A percentile compares a stretch with the other conserved stretches of the same genome.
These are phyloP conservation scores for Parnassius orleans DNA, from an alignment of 2,888 invertebrate genomes.

Conservation along the genomic window DNA sequence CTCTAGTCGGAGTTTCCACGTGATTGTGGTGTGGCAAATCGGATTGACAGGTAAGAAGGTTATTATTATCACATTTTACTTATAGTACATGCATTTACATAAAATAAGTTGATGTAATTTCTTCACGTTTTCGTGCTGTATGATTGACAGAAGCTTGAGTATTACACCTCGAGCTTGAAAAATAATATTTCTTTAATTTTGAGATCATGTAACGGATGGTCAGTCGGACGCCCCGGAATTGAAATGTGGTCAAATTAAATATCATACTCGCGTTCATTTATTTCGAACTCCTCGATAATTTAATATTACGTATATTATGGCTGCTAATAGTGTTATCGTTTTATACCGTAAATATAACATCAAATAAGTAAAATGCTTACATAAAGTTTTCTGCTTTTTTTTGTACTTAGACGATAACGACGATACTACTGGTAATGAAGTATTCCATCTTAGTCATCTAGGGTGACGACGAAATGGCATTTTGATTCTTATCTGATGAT, in stretches of 20 bases:
- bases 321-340: background rate
- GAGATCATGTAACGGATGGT: conserved; percentile 5
- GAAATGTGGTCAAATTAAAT: conserved; percentile 19
- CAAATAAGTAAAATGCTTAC: too few relatives aligned
- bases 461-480: too few relatives aligned
- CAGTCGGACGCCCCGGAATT: background rate
- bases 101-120: conserved; percentile 53
- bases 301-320: background rate
- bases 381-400: too few relatives aligned
- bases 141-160: conserved; percentile 32
- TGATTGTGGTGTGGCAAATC: conserved; percentile 72
- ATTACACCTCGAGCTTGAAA: background rate
- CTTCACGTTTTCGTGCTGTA: conserved; percentile 44
- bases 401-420: too few relatives aligned
- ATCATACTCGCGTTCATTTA: conserved; percentile 16
- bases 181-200: conserved; percentile 6
- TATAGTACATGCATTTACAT: conserved; percentile 50
- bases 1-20: conserved; percentile 58
- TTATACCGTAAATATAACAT: background rate
- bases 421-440: too few relatives aligned
- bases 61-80: conserved; percentile 80
- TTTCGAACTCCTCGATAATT: conserved; percentile 8
- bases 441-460: too few relatives aligned
- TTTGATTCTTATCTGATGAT: too few relatives aligned
- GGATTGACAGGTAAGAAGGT: conserved; percentile 75